phyloP scores from a whole-genome alignment of 2,113 vertebrate species.

The Speoplatyrhinus poulsoni region DNA sequence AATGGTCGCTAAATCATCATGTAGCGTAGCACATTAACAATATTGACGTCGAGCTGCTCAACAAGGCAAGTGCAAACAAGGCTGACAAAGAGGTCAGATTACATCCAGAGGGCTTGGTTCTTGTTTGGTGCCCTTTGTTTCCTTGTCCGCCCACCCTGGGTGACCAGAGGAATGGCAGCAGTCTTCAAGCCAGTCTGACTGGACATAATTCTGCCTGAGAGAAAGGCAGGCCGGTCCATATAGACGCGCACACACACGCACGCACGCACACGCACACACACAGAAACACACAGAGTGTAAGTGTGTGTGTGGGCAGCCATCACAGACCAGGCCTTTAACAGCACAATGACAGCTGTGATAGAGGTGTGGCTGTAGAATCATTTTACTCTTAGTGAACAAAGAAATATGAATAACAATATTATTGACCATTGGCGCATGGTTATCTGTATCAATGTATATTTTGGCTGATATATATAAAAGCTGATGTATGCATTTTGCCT shows the following conservation, averaged over 20 bases:
- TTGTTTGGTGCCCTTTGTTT: conserved; percentile 30
- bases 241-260: neutral
- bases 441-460: too few species aligned
- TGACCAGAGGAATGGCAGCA: conserved; percentile 59
- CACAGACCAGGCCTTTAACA: conserved; percentile 49
- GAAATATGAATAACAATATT: neutral
- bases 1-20: too few species aligned
- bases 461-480: too few species aligned
- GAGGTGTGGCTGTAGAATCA: conserved; percentile 26
- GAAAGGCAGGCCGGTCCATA: conserved; percentile 16
- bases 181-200: conserved; percentile 56
- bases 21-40: neutral
- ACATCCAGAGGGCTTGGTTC: conserved; percentile 25
- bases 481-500: too few species aligned
- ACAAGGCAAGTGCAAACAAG: neutral
- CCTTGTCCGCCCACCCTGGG: conserved; percentile 44
- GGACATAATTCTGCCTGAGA: conserved; percentile 52
- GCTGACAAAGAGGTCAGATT: conserved; percentile 49
- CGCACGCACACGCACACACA: neutral
- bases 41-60: conserved; percentile 3
- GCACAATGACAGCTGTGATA: conserved; percentile 56
- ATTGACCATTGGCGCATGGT: too few species aligned
- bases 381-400: neutral
- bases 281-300: conserved; percentile 26
- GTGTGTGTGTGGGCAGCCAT: conserved; percentile 37